Evolutionary conservation across 2,888 invertebrate genomes (phyloP), one percentile per base, ranked within the genome.

Genomic region (Gibbula magus): DNA sequence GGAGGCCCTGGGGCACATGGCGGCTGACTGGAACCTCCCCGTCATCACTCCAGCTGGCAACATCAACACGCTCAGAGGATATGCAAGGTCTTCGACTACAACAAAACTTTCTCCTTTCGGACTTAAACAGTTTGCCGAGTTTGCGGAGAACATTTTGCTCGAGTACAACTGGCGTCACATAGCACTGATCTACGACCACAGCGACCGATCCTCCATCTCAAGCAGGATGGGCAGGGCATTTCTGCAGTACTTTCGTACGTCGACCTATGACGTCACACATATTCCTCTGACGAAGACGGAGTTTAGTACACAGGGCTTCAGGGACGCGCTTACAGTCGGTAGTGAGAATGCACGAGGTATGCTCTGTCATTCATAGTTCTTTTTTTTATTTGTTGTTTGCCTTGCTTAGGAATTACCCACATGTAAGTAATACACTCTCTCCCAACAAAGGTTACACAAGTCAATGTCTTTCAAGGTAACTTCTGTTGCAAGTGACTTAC

Each of bases 41-140:
- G 13, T 83, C 2, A 80, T 85, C 8, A 81, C 85, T 18, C 83
- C 82, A 3, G 61, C 79, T 20, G 85, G 85, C 4, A 80, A 78
- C 53, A 81, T 76, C 8, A 77, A 77, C 16, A 25, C 51, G 7
- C 79, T 83, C 22, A 70, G 79, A 7, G 78, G 82, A 77, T 82
- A 86, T 67, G 77, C 76, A 3, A 73, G 79, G 45, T 87, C 83
- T 74, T 82, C 85, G 16, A 87, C 83, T 13, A 51, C 86, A 22
- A 85, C 86, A 18, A 74, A 85, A 22, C 79, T 86, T 7, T 85
- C 85, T 22, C 81, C 85, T 0, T 85, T 81, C 75, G 84, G 83
- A 75, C 83, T 86, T 53, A 80, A 80, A 74, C 82, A 83, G 61
- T 83, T 84, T 61, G 81, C 83, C 3, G 80, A 78, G 39, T 81